Evolutionary conservation across 2,797 vertebrate species (phyloP).

Genomic region (Tragopan temminckii): DNA sequence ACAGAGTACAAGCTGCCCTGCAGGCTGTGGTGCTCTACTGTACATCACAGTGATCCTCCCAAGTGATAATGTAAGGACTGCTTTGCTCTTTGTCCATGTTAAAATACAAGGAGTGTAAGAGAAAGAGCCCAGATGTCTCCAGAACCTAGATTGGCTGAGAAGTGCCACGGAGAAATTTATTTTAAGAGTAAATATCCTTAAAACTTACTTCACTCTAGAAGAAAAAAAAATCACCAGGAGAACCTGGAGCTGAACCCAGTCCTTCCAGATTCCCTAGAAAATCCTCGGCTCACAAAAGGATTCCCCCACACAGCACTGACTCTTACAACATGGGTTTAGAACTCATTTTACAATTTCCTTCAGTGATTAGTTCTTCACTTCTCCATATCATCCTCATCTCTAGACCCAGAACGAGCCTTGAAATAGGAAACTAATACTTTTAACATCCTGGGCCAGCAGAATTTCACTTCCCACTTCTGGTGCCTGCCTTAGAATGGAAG

Average conservation of each 20-base stretch:
- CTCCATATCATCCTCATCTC: background rate
- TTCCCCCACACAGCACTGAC: too few species aligned
- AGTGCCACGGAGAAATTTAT: background rate
- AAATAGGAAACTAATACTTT: background rate
- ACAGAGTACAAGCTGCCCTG: background rate
- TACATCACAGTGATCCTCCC: background rate
- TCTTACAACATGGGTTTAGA: background rate
- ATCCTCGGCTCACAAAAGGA: background rate
- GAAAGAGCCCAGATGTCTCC: background rate
- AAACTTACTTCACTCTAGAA: background rate
- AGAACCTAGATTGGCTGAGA: background rate
- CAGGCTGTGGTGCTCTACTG: accelerated
- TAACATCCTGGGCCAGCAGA: background rate
- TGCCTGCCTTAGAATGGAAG: background rate
- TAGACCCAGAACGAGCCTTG: background rate
- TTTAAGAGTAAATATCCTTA: background rate
- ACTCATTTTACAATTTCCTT: background rate
- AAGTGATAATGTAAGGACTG: background rate
- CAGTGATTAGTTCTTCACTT: background rate
- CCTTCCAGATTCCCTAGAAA: background rate
- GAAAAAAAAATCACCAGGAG: background rate
- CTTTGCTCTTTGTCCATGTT: background rate
- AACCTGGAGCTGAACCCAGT: background rate
- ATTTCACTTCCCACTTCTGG: background rate
- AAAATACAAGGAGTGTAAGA: background rate